Conservation (phyloP, 2,113 vertebrate species). For the Macquaria australasica region DNA sequence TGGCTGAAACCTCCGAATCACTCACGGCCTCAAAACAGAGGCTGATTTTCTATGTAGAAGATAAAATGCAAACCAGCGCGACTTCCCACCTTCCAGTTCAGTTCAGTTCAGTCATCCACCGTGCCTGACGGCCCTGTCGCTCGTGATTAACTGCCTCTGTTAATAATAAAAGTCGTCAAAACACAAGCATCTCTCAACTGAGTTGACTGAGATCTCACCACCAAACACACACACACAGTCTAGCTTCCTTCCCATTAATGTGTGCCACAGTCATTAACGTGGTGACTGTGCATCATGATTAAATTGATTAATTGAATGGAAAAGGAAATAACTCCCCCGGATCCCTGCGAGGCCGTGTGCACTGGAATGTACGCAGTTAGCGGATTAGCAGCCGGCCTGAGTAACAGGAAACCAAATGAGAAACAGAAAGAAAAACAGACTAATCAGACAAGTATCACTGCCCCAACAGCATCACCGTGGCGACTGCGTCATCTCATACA, state of each 20-base stretch:
- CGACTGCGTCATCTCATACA: not conserved
- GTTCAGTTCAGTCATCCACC: not conserved
- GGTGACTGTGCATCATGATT: slow-evolving; percentile 44
- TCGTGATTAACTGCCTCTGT: slow-evolving; percentile 16
- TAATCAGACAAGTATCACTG: slow-evolving; percentile 12
- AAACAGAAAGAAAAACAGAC: not conserved
- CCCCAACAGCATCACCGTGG: not conserved
- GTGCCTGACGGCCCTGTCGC: not conserved
- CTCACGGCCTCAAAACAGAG: not conserved
- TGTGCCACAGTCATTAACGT: slow-evolving; percentile 33
- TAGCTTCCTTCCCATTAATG: slow-evolving; percentile 22
- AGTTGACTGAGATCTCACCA: slow-evolving; percentile 3
- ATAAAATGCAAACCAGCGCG: not conserved
- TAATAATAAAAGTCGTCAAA: slow-evolving; percentile 40
- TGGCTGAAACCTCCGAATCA: not conserved
- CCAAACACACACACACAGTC: slow-evolving; percentile 5
- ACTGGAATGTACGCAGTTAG: slow-evolving; percentile 20
- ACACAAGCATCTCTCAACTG: slow-evolving; percentile 7
- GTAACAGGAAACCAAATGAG: slow-evolving; percentile 27
- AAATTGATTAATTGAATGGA: slow-evolving; percentile 56
- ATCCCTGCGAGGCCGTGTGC: not conserved
- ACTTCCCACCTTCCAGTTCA: not conserved
- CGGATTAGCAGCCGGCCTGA: slow-evolving; percentile 10
- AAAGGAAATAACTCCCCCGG: slow-evolving; percentile 26
- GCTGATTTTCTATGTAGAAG: not conserved